Evolutionary conservation across 2,797 vertebrate species (phyloP), one percentile per base, ranked within the genome.

Genomic region (Parotocinclus haroldoi): DNA sequence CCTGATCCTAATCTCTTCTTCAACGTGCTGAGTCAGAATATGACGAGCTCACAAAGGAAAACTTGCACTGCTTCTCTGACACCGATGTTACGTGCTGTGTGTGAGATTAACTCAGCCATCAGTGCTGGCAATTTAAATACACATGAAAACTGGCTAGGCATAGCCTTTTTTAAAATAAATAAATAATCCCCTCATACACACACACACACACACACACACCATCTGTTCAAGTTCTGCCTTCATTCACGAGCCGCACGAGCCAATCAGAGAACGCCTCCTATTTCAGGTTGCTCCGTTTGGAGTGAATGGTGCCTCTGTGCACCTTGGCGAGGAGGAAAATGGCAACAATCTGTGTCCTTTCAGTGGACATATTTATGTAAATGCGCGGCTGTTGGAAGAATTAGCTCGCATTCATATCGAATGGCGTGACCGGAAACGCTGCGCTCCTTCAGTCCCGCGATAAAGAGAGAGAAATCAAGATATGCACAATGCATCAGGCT

Each of bases 241-340:
- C 39, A 58, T 64, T 62, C 61, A 16, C 2, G 49, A 16, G 17
- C 48, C 4, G 17, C 55, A 50, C 45, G n/a, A 37, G 19, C 64
- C 45, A 45, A 64, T 71, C 61, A 59, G 68, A 14, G 13, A 11
- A 69, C 68, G 72, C 75, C 73, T 79, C 80, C 81, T 82, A 84
- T 85, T 83, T 79, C 80, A 79, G 83, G 85, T 83, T 81, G 76
- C 44, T 80, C 69, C 74, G 74, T 79, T 76, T 79, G 80, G 84
- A 27, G 40, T 77, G 72, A 88, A 86, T 83, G 81, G 68, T 79
- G 86, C 83, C 80, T 86, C 78, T 81, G 85, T 85, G 80, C 80
- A 76, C 77, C 79, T 61, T 69, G 44, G 79, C 79, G 76, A 79
- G 74, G 64, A 78, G 75, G 73, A 76, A 52, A 70, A 63, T 69